Conservation (phyloP, 2,113 vertebrate genomes). For the Proteles cristata region DNA sequence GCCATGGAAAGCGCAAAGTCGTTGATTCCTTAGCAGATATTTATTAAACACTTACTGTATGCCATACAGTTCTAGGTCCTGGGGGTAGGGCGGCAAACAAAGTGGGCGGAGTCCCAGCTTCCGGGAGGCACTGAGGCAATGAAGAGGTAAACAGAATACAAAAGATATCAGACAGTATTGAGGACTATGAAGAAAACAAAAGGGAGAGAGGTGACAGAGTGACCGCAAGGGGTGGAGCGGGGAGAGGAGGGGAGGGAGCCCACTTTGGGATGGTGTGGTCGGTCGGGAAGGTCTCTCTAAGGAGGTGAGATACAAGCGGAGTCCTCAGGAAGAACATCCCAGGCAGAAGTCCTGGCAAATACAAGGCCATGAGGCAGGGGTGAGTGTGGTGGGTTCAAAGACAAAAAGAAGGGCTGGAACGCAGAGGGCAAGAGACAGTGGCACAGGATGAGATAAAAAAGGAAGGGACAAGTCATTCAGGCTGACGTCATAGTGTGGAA, state of each 20-base stretch:
- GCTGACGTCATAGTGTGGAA: background rate
- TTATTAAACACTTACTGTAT: background rate
- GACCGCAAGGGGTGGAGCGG: too few relatives aligned
- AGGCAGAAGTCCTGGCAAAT: background rate
- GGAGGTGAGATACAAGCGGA: background rate
- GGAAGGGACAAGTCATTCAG: background rate
- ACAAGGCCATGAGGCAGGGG: background rate
- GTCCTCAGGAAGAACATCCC: background rate
- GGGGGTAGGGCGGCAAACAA: background rate
- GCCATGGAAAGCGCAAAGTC: background rate
- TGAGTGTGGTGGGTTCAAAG: background rate
- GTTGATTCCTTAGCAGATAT: background rate
- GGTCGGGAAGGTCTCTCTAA: background rate
- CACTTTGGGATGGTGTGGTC: background rate
- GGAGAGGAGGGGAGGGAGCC: background rate
- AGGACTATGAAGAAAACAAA: background rate
- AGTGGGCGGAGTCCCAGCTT: background rate
- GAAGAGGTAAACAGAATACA: background rate
- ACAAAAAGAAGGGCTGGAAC: background rate
- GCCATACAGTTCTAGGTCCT: background rate
- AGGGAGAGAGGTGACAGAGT: background rate
- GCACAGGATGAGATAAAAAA: background rate
- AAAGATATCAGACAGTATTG: background rate
- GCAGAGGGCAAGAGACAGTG: background rate
- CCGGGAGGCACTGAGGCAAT: background rate